Evolutionary conservation across 2,888 invertebrate genomes (phyloP).

Genomic region (Ceramica pisi): DNA sequence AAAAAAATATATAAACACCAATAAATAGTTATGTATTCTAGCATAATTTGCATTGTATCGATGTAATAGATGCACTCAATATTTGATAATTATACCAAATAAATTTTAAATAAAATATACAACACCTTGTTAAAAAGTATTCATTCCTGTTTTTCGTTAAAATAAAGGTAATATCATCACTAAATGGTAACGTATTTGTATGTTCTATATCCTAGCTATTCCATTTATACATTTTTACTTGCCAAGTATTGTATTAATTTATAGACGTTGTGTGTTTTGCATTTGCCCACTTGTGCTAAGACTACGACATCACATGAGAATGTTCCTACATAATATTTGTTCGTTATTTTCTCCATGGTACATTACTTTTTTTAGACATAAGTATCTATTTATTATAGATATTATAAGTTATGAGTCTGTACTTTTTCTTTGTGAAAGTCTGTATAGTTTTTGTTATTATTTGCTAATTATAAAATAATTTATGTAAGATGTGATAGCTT

Average conservation of each 20-base stretch:
- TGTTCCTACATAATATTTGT: slow-evolving; percentile 84
- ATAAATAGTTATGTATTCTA: slow-evolving; percentile 55
- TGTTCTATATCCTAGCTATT: slow-evolving; percentile 66
- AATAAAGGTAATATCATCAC: slow-evolving; percentile 42
- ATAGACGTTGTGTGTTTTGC: slow-evolving; percentile 73
- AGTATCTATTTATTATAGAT: slow-evolving; percentile 84
- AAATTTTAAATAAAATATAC: slow-evolving; percentile 46
- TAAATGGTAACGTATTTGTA: slow-evolving; percentile 52
- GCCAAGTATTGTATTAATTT: slow-evolving; percentile 81
- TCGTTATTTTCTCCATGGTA: slow-evolving; percentile 73
- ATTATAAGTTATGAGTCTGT: slow-evolving; percentile 78
- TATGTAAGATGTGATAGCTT: slow-evolving; percentile 90
- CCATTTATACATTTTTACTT: slow-evolving; percentile 78
- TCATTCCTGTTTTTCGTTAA: slow-evolving; percentile 68
- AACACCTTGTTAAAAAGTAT: slow-evolving; percentile 61
- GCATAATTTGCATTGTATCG: slow-evolving; percentile 59
- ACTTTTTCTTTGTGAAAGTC: slow-evolving; percentile 82
- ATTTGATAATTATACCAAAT: slow-evolving; percentile 57
- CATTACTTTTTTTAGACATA: slow-evolving; percentile 74
- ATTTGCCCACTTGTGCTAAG: slow-evolving; percentile 74
- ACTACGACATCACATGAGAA: slow-evolving; percentile 78
- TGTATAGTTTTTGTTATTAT: slow-evolving; percentile 87
- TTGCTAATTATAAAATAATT: slow-evolving; percentile 83
- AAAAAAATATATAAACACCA: slow-evolving; percentile 41
- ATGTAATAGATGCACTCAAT: slow-evolving; percentile 69